Conservation (phyloP, 2,888 invertebrate species). For the Drosophila parthenogenetica region DNA sequence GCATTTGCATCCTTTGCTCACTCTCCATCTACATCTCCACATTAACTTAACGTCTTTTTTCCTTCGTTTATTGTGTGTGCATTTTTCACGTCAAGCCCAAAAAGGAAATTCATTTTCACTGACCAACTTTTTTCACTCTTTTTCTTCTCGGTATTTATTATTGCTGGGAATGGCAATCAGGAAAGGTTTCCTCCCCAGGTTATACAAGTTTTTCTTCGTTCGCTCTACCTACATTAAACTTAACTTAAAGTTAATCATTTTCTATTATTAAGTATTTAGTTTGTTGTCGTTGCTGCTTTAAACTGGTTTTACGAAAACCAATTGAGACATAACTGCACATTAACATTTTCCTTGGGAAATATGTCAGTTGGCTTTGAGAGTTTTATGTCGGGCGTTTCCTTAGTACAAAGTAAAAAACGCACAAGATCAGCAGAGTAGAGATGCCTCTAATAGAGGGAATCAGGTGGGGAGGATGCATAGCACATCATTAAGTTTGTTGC, state of each 20-base stretch:
- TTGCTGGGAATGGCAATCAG: conserved; percentile 59
- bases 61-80: conserved; percentile 2
- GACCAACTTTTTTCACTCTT: conserved; percentile 57
- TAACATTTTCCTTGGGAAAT: conserved; percentile 77
- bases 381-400: conserved; percentile 39
- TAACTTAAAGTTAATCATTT: conserved; percentile 15
- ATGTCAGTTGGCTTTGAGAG: conserved; percentile 64
- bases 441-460: not conserved
- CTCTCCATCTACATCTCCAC: not conserved
- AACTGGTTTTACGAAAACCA: conserved; percentile 62
- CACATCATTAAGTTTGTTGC: conserved; percentile 40
- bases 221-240: conserved; percentile 47
- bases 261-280: conserved; percentile 48
- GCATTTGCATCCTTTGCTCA: conserved; percentile 64
- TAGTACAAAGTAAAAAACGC: conserved; percentile 30
- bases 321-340: conserved; percentile 74
- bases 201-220: conserved; percentile 45
- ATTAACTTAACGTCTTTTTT: conserved; percentile 22
- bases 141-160: conserved; percentile 25
- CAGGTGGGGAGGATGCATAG: not conserved
- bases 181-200: conserved; percentile 50
- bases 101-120: conserved; percentile 72
- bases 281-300: conserved; percentile 28
- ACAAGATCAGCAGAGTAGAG: conserved; percentile 21
- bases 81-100: conserved; percentile 32